These are phyloP conservation scores for Cyclophora albipunctata DNA, from an alignment of 2,888 invertebrate species.

Conservation along the genomic window DNA sequence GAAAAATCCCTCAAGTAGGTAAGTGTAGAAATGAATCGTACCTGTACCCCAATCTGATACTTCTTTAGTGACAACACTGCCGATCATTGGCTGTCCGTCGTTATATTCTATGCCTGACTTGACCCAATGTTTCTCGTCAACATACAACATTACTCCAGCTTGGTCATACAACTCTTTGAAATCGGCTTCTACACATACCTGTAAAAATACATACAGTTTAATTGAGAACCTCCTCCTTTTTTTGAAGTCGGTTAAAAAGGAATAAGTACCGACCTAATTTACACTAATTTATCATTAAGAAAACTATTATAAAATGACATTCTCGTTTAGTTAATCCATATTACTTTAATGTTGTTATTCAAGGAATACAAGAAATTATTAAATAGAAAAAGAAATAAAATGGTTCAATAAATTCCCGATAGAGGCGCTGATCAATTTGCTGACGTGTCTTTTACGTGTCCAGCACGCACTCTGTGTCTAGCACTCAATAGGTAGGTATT, in stretches of 20 bases:
- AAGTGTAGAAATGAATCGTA: no score
- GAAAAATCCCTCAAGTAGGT: no score
- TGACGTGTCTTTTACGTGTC: no score
- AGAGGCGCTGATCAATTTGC: no score
- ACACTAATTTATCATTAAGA: neutral
- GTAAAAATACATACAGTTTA: conserved; percentile 4
- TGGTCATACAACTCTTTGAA: conserved; percentile 54
- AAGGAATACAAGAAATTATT: neutral
- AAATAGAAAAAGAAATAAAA: neutral
- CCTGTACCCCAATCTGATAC: conserved; percentile 58
- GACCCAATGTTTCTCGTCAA: conserved; percentile 58
- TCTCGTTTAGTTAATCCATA: neutral
- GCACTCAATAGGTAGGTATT: no score
- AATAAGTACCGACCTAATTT: neutral
- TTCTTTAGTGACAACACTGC: conserved; percentile 50
- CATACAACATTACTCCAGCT: conserved; percentile 57
- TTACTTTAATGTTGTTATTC: neutral
- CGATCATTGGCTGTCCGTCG: conserved; percentile 56
- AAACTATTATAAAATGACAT: neutral
- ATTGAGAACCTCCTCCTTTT: neutral
- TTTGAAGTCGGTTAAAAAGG: no score
- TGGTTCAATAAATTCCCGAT: neutral
- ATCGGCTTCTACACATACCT: conserved; percentile 53
- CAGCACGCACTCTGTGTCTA: no score
- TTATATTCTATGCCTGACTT: conserved; percentile 60